Base-by-base conservation (phyloP, 2,113 vertebrate genomes). In the Campylorhamphus procurvoides region DNA sequence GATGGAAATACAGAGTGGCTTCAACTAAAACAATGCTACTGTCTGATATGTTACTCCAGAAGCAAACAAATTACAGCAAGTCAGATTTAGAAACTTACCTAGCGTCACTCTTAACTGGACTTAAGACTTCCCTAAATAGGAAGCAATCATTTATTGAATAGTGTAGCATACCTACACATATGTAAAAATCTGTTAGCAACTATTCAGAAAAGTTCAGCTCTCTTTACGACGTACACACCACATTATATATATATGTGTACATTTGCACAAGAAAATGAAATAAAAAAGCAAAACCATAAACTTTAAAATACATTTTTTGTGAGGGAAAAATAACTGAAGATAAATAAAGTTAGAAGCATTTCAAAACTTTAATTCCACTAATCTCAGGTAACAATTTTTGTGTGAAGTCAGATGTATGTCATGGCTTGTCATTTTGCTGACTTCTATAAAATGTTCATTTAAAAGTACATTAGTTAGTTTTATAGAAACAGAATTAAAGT, bases 281-380 rank as follows among this genome's bases (percentile, higher is more conserved):
- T 5, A 40, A 56, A 44, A 25, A 77, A 29, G 12, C 12, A 68
- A 74, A 87, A 29, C 5, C 6, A 72, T 28, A 49, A 71, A 53
- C 5, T 53, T 82, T 10, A 75, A 56, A 39, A 77, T 39, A 47
- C 0, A 60, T 17, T 33, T 0, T 35, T 5, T 67, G 17, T 71
- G 18, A 83, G 92, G 62, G 7, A 84, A 87, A 87, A 84, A n/a
- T 58, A 84, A 56, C 9, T 49, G 31, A 62, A 46, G 53, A 89
- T 58, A 84, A 87, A 52, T 75, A 78, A 52, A 90, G 84, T 42
- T 12, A 67, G 52, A 96, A 93, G 78, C n/a, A 74, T 94, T 94
- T 58, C 24, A n/a, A 92, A 95, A 75, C 80, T 86, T 88, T 59
- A 96, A 95, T 93, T 91, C 88, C 82, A 92, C 56, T 89, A 76